These are phyloP conservation scores for Theocolax elegans DNA, from an alignment of 1,140 invertebrate species.

Conservation along the genomic window DNA sequence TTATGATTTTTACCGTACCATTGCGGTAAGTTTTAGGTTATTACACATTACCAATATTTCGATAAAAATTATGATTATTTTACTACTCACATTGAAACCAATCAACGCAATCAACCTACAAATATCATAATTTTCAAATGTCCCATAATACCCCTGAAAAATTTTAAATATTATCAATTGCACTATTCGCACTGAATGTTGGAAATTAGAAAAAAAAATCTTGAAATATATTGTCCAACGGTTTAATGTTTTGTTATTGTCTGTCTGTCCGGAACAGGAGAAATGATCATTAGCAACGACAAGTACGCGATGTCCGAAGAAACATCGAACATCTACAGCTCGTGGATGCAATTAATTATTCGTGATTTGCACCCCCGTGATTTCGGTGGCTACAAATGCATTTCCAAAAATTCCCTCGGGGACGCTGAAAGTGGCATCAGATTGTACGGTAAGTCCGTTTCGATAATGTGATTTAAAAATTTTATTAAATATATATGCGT, in stretches of 20 bases:
- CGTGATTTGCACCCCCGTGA: slow-evolving; percentile 80
- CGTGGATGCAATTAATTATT: slow-evolving; percentile 83
- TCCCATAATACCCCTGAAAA: no score
- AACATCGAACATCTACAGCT: slow-evolving; percentile 79
- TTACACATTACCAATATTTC: no score
- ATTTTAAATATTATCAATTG: no score
- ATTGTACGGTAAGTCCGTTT: slow-evolving; percentile 81
- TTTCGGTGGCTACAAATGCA: slow-evolving; percentile 90
- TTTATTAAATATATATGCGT: background rate
- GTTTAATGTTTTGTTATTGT: background rate
- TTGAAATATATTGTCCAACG: no score
- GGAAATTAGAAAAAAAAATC: no score
- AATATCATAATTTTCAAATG: no score
- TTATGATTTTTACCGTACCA: no score
- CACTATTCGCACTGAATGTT: no score
- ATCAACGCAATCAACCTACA: no score
- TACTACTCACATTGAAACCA: no score
- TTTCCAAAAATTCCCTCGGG: slow-evolving; percentile 91
- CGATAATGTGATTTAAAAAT: background rate
- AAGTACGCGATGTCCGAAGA: slow-evolving; percentile 82
- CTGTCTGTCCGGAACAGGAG: slow-evolving; percentile 70
- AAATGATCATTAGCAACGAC: slow-evolving; percentile 87
- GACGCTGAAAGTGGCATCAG: slow-evolving; percentile 88
- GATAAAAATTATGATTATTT: no score
- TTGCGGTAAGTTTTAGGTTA: no score